Evolutionary conservation across 2,797 vertebrate species (phyloP).

Genomic region (Chloroceryle inda): DNA sequence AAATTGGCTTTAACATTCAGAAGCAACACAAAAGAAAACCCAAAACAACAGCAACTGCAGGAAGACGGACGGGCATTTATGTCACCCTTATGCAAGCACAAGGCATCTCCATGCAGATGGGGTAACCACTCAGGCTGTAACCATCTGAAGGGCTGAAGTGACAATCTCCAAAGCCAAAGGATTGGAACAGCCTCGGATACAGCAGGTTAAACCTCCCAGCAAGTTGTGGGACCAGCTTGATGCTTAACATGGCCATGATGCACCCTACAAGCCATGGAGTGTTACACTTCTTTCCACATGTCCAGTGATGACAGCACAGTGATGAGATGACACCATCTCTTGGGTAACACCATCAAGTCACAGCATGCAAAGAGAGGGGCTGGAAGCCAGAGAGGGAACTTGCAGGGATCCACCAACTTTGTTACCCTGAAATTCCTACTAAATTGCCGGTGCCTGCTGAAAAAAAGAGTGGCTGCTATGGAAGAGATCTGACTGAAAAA

Average conservation of each 20-base stretch:
- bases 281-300: not conserved
- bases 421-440: not conserved
- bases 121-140: not conserved
- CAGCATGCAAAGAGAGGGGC: not conserved
- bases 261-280: not conserved
- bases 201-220: not conserved
- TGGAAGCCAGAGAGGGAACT: not conserved
- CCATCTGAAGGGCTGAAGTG: not conserved
- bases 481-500: not conserved
- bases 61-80: not conserved
- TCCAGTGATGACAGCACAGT: fast-evolving
- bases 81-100: not conserved
- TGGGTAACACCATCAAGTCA: not conserved
- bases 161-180: not conserved
- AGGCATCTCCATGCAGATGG: not conserved
- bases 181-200: not conserved
- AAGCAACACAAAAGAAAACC: not conserved
- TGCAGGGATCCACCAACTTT: not conserved
- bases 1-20: not conserved
- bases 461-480: not conserved
- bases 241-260: fast-evolving
- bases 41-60: not conserved
- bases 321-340: not conserved
- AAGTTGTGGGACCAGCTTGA: not conserved
- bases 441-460: not conserved